Evolutionary conservation across 2,797 vertebrate genomes (phyloP).

Genomic region (Clarias laeviceps): DNA sequence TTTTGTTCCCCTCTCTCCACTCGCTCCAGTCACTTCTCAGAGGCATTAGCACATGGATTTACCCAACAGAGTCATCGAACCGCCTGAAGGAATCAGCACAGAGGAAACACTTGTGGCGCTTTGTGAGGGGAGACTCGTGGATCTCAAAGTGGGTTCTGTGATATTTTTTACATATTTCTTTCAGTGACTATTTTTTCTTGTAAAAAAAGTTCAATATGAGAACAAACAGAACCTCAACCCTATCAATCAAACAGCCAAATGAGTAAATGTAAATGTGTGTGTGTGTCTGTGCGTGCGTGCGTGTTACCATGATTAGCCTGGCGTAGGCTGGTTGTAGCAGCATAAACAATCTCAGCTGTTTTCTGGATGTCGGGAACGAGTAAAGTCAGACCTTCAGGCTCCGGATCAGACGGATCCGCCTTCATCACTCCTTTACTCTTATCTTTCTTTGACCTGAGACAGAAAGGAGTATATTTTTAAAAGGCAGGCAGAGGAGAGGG

Average conservation of each 20-base stretch:
- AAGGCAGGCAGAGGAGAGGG: too few relatives aligned
- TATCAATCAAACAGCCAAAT: not conserved
- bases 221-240: not conserved
- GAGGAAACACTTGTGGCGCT: not conserved
- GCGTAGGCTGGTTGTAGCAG: slow-evolving; percentile 89
- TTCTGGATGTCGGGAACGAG: slow-evolving; percentile 98
- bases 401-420: slow-evolving; percentile 88
- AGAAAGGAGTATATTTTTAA: not conserved
- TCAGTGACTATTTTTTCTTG: not conserved
- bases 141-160: not conserved
- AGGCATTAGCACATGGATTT: slow-evolving; percentile 60
- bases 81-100: not conserved
- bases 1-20: slow-evolving; percentile 4
- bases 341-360: slow-evolving; percentile 93
- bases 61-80: slow-evolving; percentile 61
- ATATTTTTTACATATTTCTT: not conserved
- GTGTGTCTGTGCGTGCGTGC: not conserved
- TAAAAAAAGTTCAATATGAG: not conserved
- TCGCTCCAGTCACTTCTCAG: not conserved
- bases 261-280: not conserved
- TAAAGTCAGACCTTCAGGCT: slow-evolving; percentile 93
- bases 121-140: not conserved
- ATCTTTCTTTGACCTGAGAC: slow-evolving; percentile 93
- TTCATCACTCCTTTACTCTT: slow-evolving; percentile 94
- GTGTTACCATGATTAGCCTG: slow-evolving; percentile 91